Percentiles rank a stretch among this genome's conserved stretches.
phyloP scores from a whole-genome alignment of 2,797 vertebrate genomes.

The Lagodon rhomboides region DNA sequence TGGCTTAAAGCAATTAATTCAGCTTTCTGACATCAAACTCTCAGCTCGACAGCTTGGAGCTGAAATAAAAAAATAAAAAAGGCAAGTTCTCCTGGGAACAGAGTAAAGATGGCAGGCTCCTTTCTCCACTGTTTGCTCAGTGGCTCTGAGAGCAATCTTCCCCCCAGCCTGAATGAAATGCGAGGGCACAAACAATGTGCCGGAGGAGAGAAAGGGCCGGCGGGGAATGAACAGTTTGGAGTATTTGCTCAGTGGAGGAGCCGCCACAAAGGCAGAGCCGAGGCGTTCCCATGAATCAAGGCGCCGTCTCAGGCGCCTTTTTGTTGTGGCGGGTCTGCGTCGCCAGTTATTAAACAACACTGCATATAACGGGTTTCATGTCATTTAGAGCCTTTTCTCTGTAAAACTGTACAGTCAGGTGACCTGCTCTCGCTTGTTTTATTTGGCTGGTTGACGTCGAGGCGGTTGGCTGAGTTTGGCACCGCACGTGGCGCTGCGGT shows the following conservation, averaged over 20 bases:
- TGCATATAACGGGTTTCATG: slow-evolving; percentile 85
- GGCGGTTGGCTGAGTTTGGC: slow-evolving; percentile 27
- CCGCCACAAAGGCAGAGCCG: slow-evolving; percentile 90
- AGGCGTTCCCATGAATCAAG: slow-evolving; percentile 94
- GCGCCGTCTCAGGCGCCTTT: slow-evolving; percentile 87
- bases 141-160: slow-evolving; percentile 93
- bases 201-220: slow-evolving; percentile 90
- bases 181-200: slow-evolving; percentile 95
- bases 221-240: slow-evolving; percentile 95
- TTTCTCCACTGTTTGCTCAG: slow-evolving; percentile 97
- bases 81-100: slow-evolving; percentile 97
- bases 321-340: slow-evolving; percentile 83
- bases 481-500: slow-evolving; percentile 48
- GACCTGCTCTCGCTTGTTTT: slow-evolving; percentile 50
- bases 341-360: slow-evolving; percentile 84
- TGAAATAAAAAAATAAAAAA: slow-evolving; percentile 88
- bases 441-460: slow-evolving; percentile 25
- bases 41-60: slow-evolving; percentile 94
- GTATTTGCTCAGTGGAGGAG: slow-evolving; percentile 99
- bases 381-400: slow-evolving; percentile 75
- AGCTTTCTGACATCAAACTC: slow-evolving; percentile 95
- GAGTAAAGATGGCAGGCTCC: slow-evolving; percentile 91
- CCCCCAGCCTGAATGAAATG: slow-evolving; percentile 93
- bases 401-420: slow-evolving; percentile 72
- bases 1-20: slow-evolving; percentile 96